Evolutionary conservation across 1,140 invertebrate species (phyloP).

Genomic region (Drosophila arizonae): DNA sequence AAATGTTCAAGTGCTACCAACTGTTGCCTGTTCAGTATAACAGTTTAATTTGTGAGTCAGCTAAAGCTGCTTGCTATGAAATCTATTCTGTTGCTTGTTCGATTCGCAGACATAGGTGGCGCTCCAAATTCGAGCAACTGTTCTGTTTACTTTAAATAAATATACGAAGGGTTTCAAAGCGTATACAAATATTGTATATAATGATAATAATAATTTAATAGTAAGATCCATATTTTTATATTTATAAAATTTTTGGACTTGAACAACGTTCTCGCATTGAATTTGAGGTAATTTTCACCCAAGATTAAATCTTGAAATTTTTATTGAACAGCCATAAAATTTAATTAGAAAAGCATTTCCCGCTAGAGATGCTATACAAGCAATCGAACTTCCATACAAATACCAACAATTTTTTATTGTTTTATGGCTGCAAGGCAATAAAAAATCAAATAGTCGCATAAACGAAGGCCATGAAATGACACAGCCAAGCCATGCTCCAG

Average conservation of each 20-base stretch:
- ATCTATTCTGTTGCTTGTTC: neutral
- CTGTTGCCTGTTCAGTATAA: no score
- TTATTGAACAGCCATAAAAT: constrained; percentile 74
- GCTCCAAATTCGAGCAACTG: neutral
- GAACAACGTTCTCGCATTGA: no score
- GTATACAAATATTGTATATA: no score
- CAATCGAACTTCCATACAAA: constrained; percentile 59
- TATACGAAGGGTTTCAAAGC: no score
- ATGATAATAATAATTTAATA: no score
- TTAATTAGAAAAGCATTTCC: constrained; percentile 76
- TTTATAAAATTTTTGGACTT: no score
- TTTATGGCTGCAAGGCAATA: constrained; percentile 64
- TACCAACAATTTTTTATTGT: constrained; percentile 70
- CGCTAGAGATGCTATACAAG: constrained; percentile 38
- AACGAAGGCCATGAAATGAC: constrained; percentile 30
- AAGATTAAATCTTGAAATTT: constrained; percentile 61
- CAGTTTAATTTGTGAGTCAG: no score
- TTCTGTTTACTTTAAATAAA: no score
- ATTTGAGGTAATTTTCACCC: neutral
- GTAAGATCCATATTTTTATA: no score
- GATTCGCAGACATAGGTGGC: constrained; percentile 16
- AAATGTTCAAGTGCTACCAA: no score
- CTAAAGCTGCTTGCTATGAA: constrained; percentile 14
- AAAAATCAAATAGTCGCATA: constrained; percentile 48
- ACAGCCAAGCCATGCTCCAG: constrained; percentile 18